Conservation (phyloP, 2,888 invertebrate species). For the Psylliodes chrysocephalus region DNA sequence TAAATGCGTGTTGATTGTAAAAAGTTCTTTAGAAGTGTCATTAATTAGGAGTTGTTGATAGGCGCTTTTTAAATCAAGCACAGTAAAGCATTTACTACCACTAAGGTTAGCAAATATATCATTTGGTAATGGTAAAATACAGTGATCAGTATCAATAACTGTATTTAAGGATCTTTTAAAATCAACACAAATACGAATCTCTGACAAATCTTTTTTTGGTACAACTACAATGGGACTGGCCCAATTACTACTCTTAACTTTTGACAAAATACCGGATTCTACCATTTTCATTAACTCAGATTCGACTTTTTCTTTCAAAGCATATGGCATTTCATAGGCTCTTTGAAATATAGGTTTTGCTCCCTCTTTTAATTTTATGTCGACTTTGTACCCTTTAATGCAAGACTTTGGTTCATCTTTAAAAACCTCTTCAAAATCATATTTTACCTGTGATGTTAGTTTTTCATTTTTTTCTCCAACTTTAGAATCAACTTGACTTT, state of each 20-base stretch:
- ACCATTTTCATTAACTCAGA: constrained; percentile 39
- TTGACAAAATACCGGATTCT: constrained; percentile 40
- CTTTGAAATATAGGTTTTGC: constrained; percentile 20
- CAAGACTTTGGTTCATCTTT: constrained; percentile 6
- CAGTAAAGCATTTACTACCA: neutral
- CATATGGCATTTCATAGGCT: too few relatives aligned
- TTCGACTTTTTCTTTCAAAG: constrained; percentile 42
- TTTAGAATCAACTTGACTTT: too few relatives aligned
- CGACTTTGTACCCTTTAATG: constrained; percentile 12
- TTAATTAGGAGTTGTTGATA: constrained; percentile 12
- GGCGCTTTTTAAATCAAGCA: neutral
- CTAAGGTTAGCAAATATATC: constrained; percentile 47
- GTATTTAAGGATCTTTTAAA: constrained; percentile 48
- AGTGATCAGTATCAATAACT: constrained; percentile 48
- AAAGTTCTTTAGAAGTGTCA: constrained; percentile 18
- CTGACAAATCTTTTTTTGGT: constrained; percentile 46
- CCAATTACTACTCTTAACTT: constrained; percentile 47
- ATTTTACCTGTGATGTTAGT: too few relatives aligned
- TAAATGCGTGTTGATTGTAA: constrained; percentile 16
- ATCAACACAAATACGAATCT: constrained; percentile 46
- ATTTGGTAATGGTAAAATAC: constrained; percentile 51
- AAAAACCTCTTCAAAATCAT: constrained; percentile 12
- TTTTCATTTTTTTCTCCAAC: too few relatives aligned
- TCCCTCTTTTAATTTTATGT: constrained; percentile 18
- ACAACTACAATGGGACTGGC: constrained; percentile 53